Evolutionary conservation across 2,888 invertebrate species (phyloP).

Genomic region (Lutraria lutraria): DNA sequence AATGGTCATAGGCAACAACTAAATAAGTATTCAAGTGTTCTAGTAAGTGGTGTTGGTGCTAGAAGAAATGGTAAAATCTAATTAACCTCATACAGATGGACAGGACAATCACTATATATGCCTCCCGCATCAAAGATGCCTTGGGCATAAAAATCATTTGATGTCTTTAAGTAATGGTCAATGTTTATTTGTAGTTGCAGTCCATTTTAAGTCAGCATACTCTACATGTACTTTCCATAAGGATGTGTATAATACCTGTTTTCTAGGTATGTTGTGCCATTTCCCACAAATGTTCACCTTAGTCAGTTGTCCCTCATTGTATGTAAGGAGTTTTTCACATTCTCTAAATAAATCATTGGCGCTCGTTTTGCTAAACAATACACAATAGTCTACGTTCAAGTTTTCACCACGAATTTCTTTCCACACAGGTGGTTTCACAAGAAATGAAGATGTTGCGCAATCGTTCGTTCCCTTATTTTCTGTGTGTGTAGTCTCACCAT

Average conservation of each 20-base stretch:
- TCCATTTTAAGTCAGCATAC: too few relatives aligned
- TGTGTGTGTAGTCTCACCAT: neutral
- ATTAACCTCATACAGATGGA: too few relatives aligned
- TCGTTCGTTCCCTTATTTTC: neutral
- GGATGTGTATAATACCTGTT: constrained; percentile 88
- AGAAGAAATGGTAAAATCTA: too few relatives aligned
- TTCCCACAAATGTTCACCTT: constrained; percentile 91
- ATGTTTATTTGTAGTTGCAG: too few relatives aligned
- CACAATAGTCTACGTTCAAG: constrained; percentile 89
- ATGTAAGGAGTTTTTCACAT: constrained; percentile 89
- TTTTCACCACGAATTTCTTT: constrained; percentile 86
- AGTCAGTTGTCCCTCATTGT: constrained; percentile 90
- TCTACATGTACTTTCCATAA: too few relatives aligned
- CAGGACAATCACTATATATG: too few relatives aligned
- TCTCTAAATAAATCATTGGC: constrained; percentile 88
- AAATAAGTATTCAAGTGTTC: too few relatives aligned
- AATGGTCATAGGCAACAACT: too few relatives aligned
- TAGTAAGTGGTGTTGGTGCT: too few relatives aligned
- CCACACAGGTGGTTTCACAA: constrained; percentile 58
- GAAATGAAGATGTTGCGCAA: constrained; percentile 12
- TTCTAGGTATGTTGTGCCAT: constrained; percentile 90
- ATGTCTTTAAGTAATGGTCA: too few relatives aligned
- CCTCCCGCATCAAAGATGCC: too few relatives aligned
- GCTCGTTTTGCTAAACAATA: constrained; percentile 87
- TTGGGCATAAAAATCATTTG: too few relatives aligned